Percentiles rank a stretch among this genome's conserved stretches.
These are phyloP conservation scores for Willowsia nigromaculata DNA, from an alignment of 2,888 invertebrate species.

Conservation along the genomic window DNA sequence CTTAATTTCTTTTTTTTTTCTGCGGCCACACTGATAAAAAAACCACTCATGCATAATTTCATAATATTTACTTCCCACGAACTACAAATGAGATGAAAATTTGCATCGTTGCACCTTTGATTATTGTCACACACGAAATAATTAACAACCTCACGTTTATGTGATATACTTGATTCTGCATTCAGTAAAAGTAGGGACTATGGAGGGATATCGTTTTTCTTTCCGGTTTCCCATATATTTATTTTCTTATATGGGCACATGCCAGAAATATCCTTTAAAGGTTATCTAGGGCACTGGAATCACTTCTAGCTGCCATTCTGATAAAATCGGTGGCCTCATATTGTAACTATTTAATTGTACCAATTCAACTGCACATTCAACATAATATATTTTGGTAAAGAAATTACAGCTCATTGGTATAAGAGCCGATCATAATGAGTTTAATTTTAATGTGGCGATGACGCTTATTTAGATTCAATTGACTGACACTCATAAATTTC, in stretches of 20 bases:
- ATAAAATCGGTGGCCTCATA: no score
- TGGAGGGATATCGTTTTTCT: no score
- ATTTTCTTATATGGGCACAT: no score
- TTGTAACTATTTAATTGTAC: no score
- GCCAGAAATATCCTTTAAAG: no score
- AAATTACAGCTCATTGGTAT: not conserved
- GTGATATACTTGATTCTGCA: no score
- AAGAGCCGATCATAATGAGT: not conserved
- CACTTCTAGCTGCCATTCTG: not conserved
- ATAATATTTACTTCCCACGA: not conserved
- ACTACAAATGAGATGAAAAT: not conserved
- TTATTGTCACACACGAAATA: not conserved
- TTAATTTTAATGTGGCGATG: not conserved
- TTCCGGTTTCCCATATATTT: no score
- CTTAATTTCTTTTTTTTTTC: conserved; percentile 53
- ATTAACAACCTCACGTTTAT: not conserved
- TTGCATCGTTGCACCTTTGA: not conserved
- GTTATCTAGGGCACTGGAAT: not conserved
- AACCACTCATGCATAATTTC: conserved; percentile 16
- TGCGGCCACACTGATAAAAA: not conserved
- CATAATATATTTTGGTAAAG: not conserved
- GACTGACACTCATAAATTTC: not conserved
- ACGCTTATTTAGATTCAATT: not conserved
- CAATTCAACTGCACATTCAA: no score
- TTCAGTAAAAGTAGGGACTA: not conserved